These are phyloP conservation scores for Alectura lathami DNA, from an alignment of 2,113 vertebrate species.

Conservation along the genomic window DNA sequence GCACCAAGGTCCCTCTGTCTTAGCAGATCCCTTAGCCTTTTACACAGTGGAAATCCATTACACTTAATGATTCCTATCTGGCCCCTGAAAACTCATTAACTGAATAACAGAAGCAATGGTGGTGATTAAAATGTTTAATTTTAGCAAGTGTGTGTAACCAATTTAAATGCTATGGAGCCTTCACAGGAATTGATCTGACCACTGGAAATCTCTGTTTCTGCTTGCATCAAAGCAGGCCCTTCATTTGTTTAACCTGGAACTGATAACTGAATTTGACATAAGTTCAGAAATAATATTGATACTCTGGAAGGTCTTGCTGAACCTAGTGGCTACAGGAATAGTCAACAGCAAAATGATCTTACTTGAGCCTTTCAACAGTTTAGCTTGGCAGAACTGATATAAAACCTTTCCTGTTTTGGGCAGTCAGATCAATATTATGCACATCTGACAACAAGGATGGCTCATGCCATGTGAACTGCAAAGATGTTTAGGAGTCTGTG, in stretches of 20 bases:
- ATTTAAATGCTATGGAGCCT: neutral
- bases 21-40: neutral
- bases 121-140: neutral
- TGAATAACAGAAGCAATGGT: neutral
- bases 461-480: neutral
- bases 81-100: neutral
- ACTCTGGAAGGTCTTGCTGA: neutral
- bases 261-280: neutral
- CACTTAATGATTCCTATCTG: neutral
- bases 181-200: neutral
- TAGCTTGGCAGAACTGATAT: neutral
- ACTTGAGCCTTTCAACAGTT: neutral
- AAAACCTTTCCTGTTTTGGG: neutral
- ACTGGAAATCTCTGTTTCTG: neutral
- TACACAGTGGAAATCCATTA: neutral
- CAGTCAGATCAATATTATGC: neutral
- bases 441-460: neutral
- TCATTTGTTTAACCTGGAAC: neutral
- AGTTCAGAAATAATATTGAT: neutral
- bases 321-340: neutral
- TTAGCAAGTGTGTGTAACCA: neutral
- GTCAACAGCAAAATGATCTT: neutral
- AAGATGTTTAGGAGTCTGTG: accelerated
- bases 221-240: neutral
- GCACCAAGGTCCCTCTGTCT: neutral